Evolutionary conservation across 2,797 vertebrate species (phyloP).

Genomic region (Mionectes olivaceus): DNA sequence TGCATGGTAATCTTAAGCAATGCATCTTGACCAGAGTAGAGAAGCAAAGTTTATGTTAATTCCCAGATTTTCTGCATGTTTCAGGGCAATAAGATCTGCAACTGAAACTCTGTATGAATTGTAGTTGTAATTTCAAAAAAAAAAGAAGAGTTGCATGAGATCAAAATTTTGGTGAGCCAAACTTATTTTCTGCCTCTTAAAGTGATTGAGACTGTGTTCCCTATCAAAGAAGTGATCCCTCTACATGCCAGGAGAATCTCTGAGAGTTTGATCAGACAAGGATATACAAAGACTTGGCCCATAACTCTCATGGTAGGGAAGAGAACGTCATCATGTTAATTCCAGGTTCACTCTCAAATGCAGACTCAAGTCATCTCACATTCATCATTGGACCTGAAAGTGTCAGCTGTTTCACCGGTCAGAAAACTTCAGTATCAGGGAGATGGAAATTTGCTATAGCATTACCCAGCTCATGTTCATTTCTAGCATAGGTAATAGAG

Average conservation of each 20-base stretch:
- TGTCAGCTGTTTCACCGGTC: neutral
- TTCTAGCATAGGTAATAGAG: neutral
- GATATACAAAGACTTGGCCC: neutral
- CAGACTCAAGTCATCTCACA: fast-evolving
- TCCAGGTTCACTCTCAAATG: neutral
- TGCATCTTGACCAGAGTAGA: neutral
- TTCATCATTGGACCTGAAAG: neutral
- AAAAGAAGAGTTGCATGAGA: neutral
- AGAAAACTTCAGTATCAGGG: neutral
- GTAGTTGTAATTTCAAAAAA: neutral
- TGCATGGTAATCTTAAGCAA: neutral
- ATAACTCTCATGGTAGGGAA: neutral
- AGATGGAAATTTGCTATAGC: neutral
- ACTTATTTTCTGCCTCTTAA: neutral
- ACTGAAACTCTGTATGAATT: neutral
- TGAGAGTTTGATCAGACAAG: neutral
- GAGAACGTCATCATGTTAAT: neutral
- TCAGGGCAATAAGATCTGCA: neutral
- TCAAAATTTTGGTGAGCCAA: neutral
- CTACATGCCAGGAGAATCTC: neutral
- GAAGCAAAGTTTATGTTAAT: neutral
- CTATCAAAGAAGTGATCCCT: neutral
- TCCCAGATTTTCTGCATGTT: neutral
- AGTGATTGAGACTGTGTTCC: neutral
- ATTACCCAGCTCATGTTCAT: neutral